These are phyloP conservation scores for Sciaenops ocellatus DNA, from an alignment of 2,797 vertebrate genomes.

Conservation along the genomic window DNA sequence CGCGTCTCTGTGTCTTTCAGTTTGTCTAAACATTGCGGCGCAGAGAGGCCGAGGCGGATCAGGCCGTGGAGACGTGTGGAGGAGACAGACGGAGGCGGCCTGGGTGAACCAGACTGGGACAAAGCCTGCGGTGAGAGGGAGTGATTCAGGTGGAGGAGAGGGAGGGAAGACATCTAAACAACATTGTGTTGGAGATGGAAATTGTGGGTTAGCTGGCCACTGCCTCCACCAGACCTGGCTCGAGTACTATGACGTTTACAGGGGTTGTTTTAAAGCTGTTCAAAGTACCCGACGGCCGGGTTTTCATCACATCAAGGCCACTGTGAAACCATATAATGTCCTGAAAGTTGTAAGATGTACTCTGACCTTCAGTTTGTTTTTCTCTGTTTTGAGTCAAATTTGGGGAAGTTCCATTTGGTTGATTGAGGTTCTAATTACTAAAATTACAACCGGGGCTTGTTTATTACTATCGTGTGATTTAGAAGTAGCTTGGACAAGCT, in stretches of 20 bases:
- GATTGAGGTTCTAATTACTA: background rate
- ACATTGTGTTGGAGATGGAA: conserved; percentile 49
- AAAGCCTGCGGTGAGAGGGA: conserved; percentile 62
- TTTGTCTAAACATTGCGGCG: conserved; percentile 73
- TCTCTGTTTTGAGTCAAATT: background rate
- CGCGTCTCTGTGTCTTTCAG: conserved; percentile 50
- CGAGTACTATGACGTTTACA: background rate
- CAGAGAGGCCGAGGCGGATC: conserved; percentile 33
- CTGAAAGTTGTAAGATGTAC: background rate
- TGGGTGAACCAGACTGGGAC: conserved; percentile 51
- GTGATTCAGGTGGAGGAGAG: conserved; percentile 64
- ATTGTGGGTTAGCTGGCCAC: conserved; percentile 32
- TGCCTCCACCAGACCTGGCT: conserved; percentile 16
- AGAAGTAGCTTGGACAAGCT: conserved; percentile 4
- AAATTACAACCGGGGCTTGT: conserved; percentile 13
- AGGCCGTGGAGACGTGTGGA: conserved; percentile 46
- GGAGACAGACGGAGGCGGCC: conserved; percentile 55
- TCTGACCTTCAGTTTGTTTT: background rate
- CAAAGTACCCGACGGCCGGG: background rate
- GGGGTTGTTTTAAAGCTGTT: conserved; percentile 6
- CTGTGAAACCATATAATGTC: conserved; percentile 25
- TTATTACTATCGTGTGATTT: conserved; percentile 5
- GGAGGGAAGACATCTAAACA: conserved; percentile 34
- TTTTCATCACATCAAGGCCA: conserved; percentile 7
- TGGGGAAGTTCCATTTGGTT: conserved; percentile 5